Percentiles rank a stretch among this genome's conserved stretches.
Evolutionary conservation across 2,888 invertebrate genomes (phyloP).

Genomic region (Pediacus dermestoides): DNA sequence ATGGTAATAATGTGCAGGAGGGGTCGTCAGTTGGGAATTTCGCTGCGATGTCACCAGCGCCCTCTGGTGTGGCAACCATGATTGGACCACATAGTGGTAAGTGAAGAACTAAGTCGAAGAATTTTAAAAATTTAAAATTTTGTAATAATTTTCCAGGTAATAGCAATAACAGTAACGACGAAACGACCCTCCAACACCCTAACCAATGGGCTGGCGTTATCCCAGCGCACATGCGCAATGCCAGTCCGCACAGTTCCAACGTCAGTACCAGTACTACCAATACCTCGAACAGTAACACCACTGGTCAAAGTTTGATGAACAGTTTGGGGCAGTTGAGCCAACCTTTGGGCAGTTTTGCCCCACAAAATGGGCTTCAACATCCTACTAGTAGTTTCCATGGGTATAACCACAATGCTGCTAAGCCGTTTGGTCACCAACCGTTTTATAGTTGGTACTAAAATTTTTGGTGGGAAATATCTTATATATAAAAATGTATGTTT

Average conservation of each 20-base stretch:
- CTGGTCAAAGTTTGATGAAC: constrained; percentile 19
- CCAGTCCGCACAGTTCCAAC: constrained; percentile 31
- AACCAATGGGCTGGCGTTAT: constrained; percentile 33
- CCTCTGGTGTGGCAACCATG: constrained; percentile 51
- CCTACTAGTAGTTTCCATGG: constrained; percentile 30
- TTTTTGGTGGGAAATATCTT: no score
- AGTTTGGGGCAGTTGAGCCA: constrained; percentile 18
- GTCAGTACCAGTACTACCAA: no score
- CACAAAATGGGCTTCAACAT: constrained; percentile 34
- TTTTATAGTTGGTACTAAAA: constrained; percentile 41
- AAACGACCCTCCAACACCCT: constrained; percentile 47
- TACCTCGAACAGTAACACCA: no score
- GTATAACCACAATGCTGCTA: constrained; percentile 32
- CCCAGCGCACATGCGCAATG: constrained; percentile 34
- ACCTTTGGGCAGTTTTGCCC: constrained; percentile 28
- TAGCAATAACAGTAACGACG: constrained; percentile 40
- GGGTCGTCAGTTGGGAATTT: constrained; percentile 23
- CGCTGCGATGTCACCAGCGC: constrained; percentile 40
- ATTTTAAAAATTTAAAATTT: constrained; percentile 2
- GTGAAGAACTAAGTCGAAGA: constrained; percentile 14
- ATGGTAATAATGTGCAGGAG: constrained; percentile 33
- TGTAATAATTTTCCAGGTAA: constrained; percentile 34
- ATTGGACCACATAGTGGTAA: constrained; percentile 52
- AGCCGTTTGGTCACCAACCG: constrained; percentile 38
- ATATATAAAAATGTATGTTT: no score